Percentiles rank a stretch among this genome's conserved stretches.
These are phyloP conservation scores for Eilema depressum DNA, from an alignment of 2,888 invertebrate species.

Conservation along the genomic window DNA sequence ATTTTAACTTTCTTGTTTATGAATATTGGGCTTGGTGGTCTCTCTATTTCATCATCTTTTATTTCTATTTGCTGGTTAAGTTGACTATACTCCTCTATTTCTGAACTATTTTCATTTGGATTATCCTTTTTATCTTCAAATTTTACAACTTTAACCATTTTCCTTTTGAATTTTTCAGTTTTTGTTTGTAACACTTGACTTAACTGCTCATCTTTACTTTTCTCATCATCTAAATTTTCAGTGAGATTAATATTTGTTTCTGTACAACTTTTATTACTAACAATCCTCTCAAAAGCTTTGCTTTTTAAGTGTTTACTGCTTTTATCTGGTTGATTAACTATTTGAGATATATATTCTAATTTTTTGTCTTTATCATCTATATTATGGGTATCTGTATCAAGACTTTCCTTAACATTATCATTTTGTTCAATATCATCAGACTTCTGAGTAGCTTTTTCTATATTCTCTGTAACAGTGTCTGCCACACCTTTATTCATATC, in stretches of 20 bases:
- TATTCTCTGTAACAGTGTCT: neutral
- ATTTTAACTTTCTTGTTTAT: conserved; percentile 46
- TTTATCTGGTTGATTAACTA: neutral
- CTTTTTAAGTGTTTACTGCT: neutral
- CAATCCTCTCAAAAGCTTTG: neutral
- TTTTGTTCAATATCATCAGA: neutral
- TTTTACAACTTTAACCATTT: neutral
- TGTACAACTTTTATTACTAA: neutral
- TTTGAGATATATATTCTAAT: neutral
- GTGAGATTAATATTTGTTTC: neutral
- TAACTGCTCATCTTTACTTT: neutral
- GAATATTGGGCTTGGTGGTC: conserved; percentile 65
- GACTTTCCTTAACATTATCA: neutral
- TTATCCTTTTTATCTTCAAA: conserved; percentile 6
- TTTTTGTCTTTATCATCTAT: neutral
- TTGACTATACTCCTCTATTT: conserved; percentile 20
- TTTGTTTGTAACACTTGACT: conserved; percentile 21
- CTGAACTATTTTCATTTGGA: conserved; percentile 3
- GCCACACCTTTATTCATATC: neutral
- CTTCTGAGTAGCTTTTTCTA: neutral
- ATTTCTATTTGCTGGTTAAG: conserved; percentile 26
- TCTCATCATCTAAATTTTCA: neutral
- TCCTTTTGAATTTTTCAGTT: neutral
- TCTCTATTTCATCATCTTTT: conserved; percentile 25
- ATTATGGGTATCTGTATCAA: neutral